Base-by-base conservation (phyloP, 2,113 vertebrate genomes). In the Loxodonta africana region DNA sequence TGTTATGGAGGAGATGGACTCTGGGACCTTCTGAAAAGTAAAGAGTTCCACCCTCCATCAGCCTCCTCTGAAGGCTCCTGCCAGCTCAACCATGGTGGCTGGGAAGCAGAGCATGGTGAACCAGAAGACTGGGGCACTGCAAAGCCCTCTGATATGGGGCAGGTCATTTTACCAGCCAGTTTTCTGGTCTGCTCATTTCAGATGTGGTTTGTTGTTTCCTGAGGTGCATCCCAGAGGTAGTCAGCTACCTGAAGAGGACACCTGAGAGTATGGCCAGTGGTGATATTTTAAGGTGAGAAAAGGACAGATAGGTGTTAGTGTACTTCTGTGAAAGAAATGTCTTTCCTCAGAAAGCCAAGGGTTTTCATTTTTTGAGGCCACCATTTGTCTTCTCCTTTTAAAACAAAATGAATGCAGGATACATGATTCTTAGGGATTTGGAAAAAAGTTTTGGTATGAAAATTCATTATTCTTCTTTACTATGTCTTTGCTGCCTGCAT, bases 81-180 rank as follows among this genome's bases (percentile, higher is more conserved):
- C 15, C 0, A 4, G 5, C 11, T 5, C 5, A 8, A 2, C 5
- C 3, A 12, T 30, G 20, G 12, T 0, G 14, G 26, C 71, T 53
- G 10, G 1, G 95, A 85, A 21, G 53, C 30, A 21, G 23, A 1
- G 0, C 0, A 2, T 21, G 37, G 69, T 69, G 20, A 77, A 65
- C 62, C 37, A 51, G 82, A 41, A 53, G 41, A 57, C 48, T 21
- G 44, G 65, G 65, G 25, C 63, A n/a, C 23, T 53, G 57, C 25
- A 46, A 44, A 14, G 2, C 14, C 33, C 62, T 28, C 6, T 8
- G 6, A 71, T 20, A 23, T 57, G 7, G 7, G 48, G 23, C 1
- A 11, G 23, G 74, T 17, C 0, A 14, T 18, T 46, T 73, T 67
- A 33, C 1, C 12, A 11, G 48, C 2, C 25, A 20, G 25, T 62